phyloP scores from a whole-genome alignment of 1,140 invertebrate species.

The Panonychus citri region DNA sequence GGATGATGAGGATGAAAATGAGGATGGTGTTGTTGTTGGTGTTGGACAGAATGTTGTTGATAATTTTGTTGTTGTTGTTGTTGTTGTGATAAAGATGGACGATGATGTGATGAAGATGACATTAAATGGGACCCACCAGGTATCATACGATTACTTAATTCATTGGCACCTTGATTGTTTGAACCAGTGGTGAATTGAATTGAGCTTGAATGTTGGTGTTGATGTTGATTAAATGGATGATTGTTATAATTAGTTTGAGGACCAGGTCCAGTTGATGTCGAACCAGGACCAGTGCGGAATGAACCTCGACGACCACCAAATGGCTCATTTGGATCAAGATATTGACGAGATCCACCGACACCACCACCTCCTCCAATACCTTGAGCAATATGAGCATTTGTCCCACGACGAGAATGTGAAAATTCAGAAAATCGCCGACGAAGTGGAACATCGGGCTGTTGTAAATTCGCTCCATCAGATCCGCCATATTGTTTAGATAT shows the following conservation, averaged over 20 bases:
- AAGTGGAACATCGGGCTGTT: conserved; percentile 4
- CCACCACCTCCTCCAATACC: not conserved
- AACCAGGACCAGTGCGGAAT: not conserved
- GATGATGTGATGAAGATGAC: no score
- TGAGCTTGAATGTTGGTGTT: no score
- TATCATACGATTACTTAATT: no score
- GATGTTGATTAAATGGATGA: no score
- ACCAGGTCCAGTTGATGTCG: not conserved
- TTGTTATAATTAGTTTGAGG: no score
- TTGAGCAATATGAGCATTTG: not conserved
- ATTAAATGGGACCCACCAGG: no score
- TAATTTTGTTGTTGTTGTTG: no score
- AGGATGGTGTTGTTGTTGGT: not conserved
- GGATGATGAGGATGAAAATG: not conserved
- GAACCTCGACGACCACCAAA: conserved; percentile 15
- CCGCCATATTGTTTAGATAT: conserved; percentile 72
- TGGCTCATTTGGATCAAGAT: conserved; percentile 9
- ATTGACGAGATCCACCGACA: not conserved
- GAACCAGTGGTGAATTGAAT: no score
- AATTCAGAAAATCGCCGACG: conserved; percentile 9
- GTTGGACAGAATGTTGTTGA: not conserved
- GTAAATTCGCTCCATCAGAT: not conserved
- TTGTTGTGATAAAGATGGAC: no score
- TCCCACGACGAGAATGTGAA: conserved; percentile 1
- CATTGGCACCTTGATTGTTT: no score